Evolutionary conservation across 2,113 vertebrate species (phyloP).

Genomic region (Peromyscus leucopus): DNA sequence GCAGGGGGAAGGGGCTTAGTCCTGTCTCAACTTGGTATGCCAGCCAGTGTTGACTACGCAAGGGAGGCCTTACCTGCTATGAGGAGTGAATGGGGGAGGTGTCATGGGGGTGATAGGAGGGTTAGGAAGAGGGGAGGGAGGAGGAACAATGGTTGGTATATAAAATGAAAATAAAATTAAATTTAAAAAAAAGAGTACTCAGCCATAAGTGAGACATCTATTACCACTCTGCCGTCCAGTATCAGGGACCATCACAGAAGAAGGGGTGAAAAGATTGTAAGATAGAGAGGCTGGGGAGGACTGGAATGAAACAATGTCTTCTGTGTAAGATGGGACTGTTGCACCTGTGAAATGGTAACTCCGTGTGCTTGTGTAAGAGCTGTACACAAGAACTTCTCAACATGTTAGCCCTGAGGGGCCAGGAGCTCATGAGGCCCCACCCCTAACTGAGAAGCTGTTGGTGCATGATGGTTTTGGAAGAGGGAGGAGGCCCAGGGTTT

Average conservation of each 20-base stretch:
- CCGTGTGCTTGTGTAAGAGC: too few species aligned
- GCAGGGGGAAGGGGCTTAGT: too few species aligned
- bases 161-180: too few species aligned
- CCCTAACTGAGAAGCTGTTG: background rate
- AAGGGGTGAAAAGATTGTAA: background rate
- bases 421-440: background rate
- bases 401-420: background rate
- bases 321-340: background rate
- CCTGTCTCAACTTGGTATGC: too few species aligned
- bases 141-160: too few species aligned
- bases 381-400: background rate
- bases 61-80: too few species aligned
- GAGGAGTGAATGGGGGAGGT: too few species aligned
- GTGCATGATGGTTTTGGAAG: background rate
- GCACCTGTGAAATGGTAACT: background rate
- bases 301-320: background rate
- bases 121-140: too few species aligned
- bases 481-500: background rate
- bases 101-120: too few species aligned
- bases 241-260: background rate
- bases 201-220: background rate
- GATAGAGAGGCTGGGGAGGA: too few species aligned
- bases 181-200: background rate
- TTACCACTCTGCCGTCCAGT: background rate
- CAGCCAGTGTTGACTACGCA: too few species aligned